Evolutionary conservation across 2,888 invertebrate species (phyloP).

Genomic region (Ferdinandea cuprea): DNA sequence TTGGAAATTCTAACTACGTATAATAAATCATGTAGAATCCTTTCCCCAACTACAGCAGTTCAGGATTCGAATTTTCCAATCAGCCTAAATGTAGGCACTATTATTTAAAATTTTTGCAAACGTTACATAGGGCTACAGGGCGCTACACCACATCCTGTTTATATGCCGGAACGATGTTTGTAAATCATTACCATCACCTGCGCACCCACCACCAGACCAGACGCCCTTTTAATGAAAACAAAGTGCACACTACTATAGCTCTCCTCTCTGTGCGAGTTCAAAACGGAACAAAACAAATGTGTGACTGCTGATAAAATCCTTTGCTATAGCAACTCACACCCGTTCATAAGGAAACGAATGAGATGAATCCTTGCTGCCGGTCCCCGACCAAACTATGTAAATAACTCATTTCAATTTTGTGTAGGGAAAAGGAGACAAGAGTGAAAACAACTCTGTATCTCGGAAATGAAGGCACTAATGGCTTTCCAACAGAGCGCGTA

Average conservation of each 20-base stretch:
- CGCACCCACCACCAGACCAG: conserved; percentile 16
- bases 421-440: not conserved
- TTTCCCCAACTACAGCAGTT: not conserved
- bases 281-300: too few species aligned
- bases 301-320: conserved; percentile 5
- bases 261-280: not conserved
- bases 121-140: not conserved
- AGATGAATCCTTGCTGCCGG: conserved; percentile 11
- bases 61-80: conserved; percentile 34
- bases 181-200: conserved; percentile 35
- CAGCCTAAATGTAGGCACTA: conserved; percentile 38
- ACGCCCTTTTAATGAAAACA: not conserved
- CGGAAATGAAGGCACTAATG: conserved; percentile 55
- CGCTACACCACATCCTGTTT: not conserved
- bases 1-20: not conserved
- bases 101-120: conserved; percentile 8
- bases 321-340: not conserved
- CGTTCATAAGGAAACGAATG: not conserved
- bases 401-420: conserved; percentile 41
- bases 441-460: not conserved
- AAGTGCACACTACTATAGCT: not conserved
- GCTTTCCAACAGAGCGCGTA: conserved; percentile 19
- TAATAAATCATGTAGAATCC: too few species aligned
- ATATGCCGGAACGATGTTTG: conserved; percentile 11
- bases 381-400: conserved; percentile 22